Evolutionary conservation across 2,888 invertebrate genomes (phyloP).

Genomic region (Dilophus febrilis): DNA sequence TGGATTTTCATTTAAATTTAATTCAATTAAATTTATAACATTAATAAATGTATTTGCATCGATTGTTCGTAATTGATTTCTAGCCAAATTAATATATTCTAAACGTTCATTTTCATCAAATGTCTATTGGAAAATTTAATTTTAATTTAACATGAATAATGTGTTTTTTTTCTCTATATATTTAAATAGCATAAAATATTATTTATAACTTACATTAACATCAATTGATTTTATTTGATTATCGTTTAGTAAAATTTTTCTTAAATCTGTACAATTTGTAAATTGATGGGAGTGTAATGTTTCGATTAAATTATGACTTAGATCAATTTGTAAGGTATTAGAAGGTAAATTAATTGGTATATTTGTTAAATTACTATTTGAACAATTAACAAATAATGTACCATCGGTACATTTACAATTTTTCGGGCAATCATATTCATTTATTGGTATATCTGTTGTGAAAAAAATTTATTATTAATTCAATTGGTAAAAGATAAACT

Average conservation of each 20-base stretch:
- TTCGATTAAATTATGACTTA: slow-evolving; percentile 24
- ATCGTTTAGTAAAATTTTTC: slow-evolving; percentile 22
- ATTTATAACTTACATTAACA: too few species aligned
- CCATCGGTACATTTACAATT: slow-evolving; percentile 23
- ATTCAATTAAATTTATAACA: slow-evolving; percentile 18
- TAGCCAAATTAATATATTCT: slow-evolving; percentile 23
- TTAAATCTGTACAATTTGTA: slow-evolving; percentile 19
- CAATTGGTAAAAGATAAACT: too few species aligned
- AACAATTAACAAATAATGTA: slow-evolving; percentile 30
- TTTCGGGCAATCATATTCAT: slow-evolving; percentile 20
- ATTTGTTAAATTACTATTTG: slow-evolving; percentile 31
- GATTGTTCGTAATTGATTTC: slow-evolving; percentile 24
- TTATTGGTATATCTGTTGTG: too few species aligned
- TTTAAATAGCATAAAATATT: too few species aligned
- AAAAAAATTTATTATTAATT: too few species aligned
- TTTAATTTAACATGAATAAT: background rate
- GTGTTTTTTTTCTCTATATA: background rate
- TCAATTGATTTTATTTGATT: slow-evolving; percentile 16
- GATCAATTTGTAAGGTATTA: slow-evolving; percentile 21
- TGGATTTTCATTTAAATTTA: slow-evolving; percentile 28
- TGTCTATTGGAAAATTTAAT: slow-evolving; percentile 15
- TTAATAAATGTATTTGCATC: slow-evolving; percentile 23
- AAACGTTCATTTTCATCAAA: slow-evolving; percentile 21
- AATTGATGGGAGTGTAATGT: slow-evolving; percentile 21
- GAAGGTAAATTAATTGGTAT: slow-evolving; percentile 30